Conservation (phyloP, 2,113 vertebrate genomes). For the Gobius niger region DNA sequence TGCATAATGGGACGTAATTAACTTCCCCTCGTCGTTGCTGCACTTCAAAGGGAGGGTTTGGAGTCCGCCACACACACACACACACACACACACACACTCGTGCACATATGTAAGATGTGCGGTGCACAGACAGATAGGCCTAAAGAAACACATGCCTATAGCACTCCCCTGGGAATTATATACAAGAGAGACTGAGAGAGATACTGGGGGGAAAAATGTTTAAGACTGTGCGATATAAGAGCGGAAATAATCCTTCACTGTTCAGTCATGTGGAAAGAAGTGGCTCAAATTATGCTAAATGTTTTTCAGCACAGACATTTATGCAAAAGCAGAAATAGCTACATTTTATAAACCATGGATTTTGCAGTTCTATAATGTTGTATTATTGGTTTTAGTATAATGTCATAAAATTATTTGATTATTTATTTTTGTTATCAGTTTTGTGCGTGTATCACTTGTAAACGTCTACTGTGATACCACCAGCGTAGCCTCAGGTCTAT, state of each 20-base stretch:
- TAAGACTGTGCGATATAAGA: conserved; percentile 23
- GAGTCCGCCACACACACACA: conserved; percentile 70
- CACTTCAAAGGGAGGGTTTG: conserved; percentile 85
- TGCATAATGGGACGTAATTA: conserved; percentile 92
- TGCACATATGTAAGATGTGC: conserved; percentile 39
- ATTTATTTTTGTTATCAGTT: too few relatives aligned
- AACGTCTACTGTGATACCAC: too few relatives aligned
- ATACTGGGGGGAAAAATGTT: conserved; percentile 32
- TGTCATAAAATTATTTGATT: too few relatives aligned
- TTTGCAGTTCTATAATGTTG: too few relatives aligned
- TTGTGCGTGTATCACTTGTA: too few relatives aligned
- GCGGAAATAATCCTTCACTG: conserved; percentile 8
- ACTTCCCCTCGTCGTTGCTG: conserved; percentile 95
- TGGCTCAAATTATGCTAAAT: background rate
- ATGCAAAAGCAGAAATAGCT: background rate
- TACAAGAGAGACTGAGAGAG: conserved; percentile 32
- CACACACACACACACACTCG: conserved; percentile 14
- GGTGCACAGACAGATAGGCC: conserved; percentile 47
- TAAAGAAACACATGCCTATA: conserved; percentile 50
- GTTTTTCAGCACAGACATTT: background rate
- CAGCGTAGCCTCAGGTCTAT: too few relatives aligned
- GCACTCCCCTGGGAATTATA: conserved; percentile 58
- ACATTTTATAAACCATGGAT: too few relatives aligned
- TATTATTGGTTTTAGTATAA: too few relatives aligned
- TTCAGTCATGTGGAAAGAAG: conserved; percentile 2